These are phyloP conservation scores for Lithosia quadra DNA, from an alignment of 2,888 invertebrate genomes.

Conservation along the genomic window DNA sequence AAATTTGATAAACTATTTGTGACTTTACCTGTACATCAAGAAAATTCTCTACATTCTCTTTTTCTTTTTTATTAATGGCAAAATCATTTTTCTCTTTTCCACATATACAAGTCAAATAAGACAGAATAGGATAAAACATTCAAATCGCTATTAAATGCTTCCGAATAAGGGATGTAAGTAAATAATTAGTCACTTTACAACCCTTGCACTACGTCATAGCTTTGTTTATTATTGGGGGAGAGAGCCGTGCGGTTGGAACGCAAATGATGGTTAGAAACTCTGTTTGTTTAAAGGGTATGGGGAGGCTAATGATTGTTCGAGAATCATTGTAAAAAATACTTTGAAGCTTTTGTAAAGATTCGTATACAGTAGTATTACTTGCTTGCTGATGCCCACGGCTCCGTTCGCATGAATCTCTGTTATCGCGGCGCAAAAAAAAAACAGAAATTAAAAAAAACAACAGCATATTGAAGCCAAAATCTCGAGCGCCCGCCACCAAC, in stretches of 20 bases:
- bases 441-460: no score
- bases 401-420: no score
- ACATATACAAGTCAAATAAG: not conserved
- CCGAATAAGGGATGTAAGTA: slow-evolving; percentile 28
- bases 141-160: slow-evolving; percentile 12
- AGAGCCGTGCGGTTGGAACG: slow-evolving; percentile 41
- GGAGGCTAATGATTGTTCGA: slow-evolving; percentile 6
- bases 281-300: slow-evolving; percentile 39
- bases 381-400: no score
- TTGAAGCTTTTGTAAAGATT: not conserved
- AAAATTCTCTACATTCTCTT: not conserved
- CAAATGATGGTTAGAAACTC: slow-evolving; percentile 38
- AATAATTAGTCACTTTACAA: slow-evolving; percentile 52
- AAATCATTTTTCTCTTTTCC: not conserved
- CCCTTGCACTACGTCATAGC: slow-evolving; percentile 27
- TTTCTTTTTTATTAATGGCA: not conserved
- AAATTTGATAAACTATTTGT: no score
- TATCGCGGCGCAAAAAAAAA: no score
- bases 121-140: slow-evolving; percentile 13
- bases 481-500: no score
- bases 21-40: not conserved
- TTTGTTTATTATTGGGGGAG: slow-evolving; percentile 38
- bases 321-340: not conserved
- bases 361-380: not conserved
- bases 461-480: no score